Base-by-base conservation (phyloP, 2,797 vertebrate species). In the Clarias laeviceps region DNA sequence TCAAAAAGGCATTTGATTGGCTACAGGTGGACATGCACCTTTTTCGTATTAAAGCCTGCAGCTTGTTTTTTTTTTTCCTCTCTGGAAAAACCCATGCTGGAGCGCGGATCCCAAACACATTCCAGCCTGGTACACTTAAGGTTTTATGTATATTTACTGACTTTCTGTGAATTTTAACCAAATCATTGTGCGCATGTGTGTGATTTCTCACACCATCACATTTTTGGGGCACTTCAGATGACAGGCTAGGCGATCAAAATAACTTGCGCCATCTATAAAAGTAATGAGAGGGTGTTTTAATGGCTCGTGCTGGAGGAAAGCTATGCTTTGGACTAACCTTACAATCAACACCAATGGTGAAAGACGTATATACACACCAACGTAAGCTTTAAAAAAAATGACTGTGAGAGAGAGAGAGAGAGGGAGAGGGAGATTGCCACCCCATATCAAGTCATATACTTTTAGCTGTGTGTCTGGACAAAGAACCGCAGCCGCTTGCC, bases 391-490 rank as follows among this genome's bases (percentile, higher is more conserved):
- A 84, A 77, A 64, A 78, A 61, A 82, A 64, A 82, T 24, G 56
- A 74, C 40, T 17, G 9, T 61, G 62, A 18, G 45, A 54, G 45
- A 29, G 72, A 32, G 50, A 29, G 72, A 76, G 73, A 2, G 54
- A 59, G 56, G 61, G 76, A 62, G 22, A 27, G 32, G 62, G 57
- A 79, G 32, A 79, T 78, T 78, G 76, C 76, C 57, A 90, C 91
- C 92, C 92, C 91, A 92, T 87, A 90, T 87, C 15, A 37, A 88
- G 90, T 88, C 72, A 77, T 92, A 91, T 92, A 94, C 92, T 94
- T 93, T 93, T 72, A 84, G 91, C 91, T 89, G 90, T 93, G 91
- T 92, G 93, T 91, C 87, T 91, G 90, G 92, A 93, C 91, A 92
- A 91, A 91, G 90, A 92, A 92, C 93, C 93, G 89, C 92, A 94